Base-by-base conservation (phyloP, 2,113 vertebrate species). In the Gadus chalcogrammus region DNA sequence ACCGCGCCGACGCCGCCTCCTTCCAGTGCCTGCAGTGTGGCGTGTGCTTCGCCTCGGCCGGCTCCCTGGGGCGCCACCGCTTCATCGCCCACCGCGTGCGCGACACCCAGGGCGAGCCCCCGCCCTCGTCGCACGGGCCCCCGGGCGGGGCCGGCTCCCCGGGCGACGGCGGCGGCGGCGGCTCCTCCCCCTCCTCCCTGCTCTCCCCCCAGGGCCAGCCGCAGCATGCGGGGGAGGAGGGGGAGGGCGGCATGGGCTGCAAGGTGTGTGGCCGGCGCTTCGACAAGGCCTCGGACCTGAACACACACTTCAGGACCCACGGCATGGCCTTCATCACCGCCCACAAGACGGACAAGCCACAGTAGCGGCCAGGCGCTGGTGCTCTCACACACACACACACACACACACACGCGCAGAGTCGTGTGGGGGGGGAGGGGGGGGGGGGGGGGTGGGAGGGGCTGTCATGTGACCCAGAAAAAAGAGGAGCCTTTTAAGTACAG, bases 311-410 rank as follows among this genome's bases (percentile, higher is more conserved):
- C 91, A 92, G 96, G 77, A 98, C 96, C n/a, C 95, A 98, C 0
- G 96, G 95, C 28, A 96, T 97, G 96, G 96, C 96, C 8, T 98
- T 98, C 87, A 95, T 97, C 91, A 93, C 94, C 0, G 93, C 95
- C 27, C 83, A 95, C 85, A 96, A 96, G 87, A 95, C 91, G 0
- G 92, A 91, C 53, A 91, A 91, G 69, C 89, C 89, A 63, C 82
- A 86, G 75, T 89, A 89, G 81, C 17, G 18, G 65, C 12, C 61
- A 15, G 52, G 3, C 17, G 48, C 61, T 22, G 53, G 60, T 20
- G 18, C 5, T 7, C 35, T 5, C n/a, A 52, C 22, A 52, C 71
- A 5, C 17, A 77, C 48, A 2, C 70, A 65, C 70, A 8, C 15
- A 58, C 56, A 59, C 56, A 59, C 56, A 18, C 22, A n/a, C n/a